Base-by-base conservation (phyloP, 2,888 invertebrate species). In the Resseliella maxima region DNA sequence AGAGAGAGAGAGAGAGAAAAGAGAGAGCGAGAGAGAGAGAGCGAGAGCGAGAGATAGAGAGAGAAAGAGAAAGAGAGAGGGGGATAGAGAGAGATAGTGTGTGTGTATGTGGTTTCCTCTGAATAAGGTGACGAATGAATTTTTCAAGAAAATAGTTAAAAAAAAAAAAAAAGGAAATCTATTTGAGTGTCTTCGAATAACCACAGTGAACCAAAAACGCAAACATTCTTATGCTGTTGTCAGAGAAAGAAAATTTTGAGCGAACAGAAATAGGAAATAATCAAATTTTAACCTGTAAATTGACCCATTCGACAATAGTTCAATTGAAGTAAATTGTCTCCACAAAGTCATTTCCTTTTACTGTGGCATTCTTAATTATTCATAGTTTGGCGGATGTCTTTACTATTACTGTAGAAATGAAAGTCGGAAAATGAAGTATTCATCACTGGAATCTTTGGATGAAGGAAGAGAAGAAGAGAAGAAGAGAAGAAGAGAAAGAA, bases 81-180 rank as follows among this genome's bases (percentile, higher is more conserved):
- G n/a, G n/a, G n/a, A n/a, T n/a, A n/a, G n/a, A n/a, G n/a, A n/a
- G n/a, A n/a, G n/a, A n/a, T n/a, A n/a, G n/a, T n/a, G n/a, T n/a
- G n/a, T 59, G 5, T 27, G 59, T 24, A 41, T 41, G 41, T 41
- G 41, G 41, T 5, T 72, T 12, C 35, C 6, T 24, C 0, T 31
- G 15, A n/a, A 72, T 15, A 72, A 72, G 31, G 72, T 72, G 72
- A 72, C 31, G 59, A 24, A 59, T 59, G 50, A 59, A 3, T 59
- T 59, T 24, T 24, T 24, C 24, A 59, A 24, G 59, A 59, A 59
- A 72, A 72, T 31, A 27, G 15, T 24, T 31, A 35, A 31, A 72
- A 72, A 72, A 15, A 15, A 2, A 24, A 59, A n/a, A 31, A 35
- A 50, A 31, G 72, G 18, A 72, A 72, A 31, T 72, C 31, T 72